A percentile compares a stretch with the other conserved stretches of the same genome.
These are phyloP conservation scores for Seriola rivoliana DNA, from an alignment of 2,113 vertebrate species.

Conservation along the genomic window DNA sequence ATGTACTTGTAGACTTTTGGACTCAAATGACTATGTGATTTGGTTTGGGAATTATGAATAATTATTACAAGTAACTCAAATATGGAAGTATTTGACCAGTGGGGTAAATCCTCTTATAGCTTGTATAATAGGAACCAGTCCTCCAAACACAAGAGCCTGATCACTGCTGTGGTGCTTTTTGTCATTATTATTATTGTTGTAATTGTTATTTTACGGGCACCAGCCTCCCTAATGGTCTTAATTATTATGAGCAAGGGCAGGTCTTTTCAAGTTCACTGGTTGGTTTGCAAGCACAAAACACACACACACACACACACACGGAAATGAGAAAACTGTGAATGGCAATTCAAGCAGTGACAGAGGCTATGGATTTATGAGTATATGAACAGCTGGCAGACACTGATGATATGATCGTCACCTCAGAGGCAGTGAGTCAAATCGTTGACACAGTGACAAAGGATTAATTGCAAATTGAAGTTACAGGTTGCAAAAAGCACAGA, in stretches of 20 bases:
- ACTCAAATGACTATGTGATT: not conserved
- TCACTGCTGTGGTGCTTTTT: constrained; percentile 17
- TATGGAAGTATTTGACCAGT: not conserved
- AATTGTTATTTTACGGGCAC: constrained; percentile 28
- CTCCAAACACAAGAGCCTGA: constrained; percentile 15
- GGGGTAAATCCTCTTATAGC: not conserved
- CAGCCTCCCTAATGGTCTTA: constrained; percentile 33
- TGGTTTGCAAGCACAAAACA: constrained; percentile 10
- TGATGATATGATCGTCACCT: constrained; percentile 32
- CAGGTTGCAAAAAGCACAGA: constrained; percentile 18
- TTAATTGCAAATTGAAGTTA: constrained; percentile 50
- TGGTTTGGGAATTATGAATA: not conserved
- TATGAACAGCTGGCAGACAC: constrained; percentile 33
- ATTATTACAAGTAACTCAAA: not conserved
- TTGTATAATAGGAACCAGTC: not conserved
- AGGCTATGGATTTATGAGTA: constrained; percentile 27
- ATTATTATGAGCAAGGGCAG: constrained; percentile 29
- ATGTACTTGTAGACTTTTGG: not conserved
- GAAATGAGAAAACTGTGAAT: not conserved
- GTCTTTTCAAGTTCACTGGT: constrained; percentile 36
- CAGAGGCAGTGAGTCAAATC: constrained; percentile 37
- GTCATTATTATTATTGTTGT: constrained; percentile 26
- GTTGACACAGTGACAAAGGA: constrained; percentile 23
- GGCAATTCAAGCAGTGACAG: not conserved
- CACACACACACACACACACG: not conserved